Percentiles rank a stretch among this genome's conserved stretches.
Conservation (phyloP, 2,888 invertebrate species). For the Lysandra bellargus region DNA sequence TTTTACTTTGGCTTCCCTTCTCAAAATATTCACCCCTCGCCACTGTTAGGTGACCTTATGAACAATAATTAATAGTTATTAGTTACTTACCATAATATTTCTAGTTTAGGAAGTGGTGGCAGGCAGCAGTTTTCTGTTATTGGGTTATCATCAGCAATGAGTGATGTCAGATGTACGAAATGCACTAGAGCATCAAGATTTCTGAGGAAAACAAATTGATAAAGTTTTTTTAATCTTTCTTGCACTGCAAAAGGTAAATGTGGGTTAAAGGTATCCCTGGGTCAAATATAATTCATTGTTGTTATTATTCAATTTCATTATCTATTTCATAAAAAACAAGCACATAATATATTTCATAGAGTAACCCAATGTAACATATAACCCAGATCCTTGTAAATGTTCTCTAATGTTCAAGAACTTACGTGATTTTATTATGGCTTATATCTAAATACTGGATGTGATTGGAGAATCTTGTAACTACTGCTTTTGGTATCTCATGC, state of each 20-base stretch:
- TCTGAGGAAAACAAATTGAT: slow-evolving; percentile 57
- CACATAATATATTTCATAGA: no score
- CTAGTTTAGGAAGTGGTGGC: slow-evolving; percentile 86
- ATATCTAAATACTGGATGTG: slow-evolving; percentile 84
- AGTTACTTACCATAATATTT: slow-evolving; percentile 84
- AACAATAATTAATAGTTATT: background rate
- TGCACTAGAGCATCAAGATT: slow-evolving; percentile 86
- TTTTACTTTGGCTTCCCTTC: no score
- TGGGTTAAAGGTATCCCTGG: no score
- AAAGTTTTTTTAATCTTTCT: no score
- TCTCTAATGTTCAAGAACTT: slow-evolving; percentile 50
- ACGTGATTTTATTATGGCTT: slow-evolving; percentile 87
- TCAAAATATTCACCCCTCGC: no score
- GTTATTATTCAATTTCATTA: no score
- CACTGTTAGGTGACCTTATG: background rate
- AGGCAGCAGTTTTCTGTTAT: slow-evolving; percentile 85
- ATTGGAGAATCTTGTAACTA: slow-evolving; percentile 82
- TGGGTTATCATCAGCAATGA: slow-evolving; percentile 90
- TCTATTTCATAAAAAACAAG: no score
- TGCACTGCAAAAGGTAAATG: background rate
- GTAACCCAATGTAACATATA: no score
- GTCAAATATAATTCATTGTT: no score
- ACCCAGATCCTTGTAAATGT: background rate
- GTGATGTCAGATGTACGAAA: slow-evolving; percentile 86
- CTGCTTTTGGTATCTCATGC: slow-evolving; percentile 82